These are phyloP conservation scores for Florisuga fusca DNA, from an alignment of 2,797 vertebrate species.

Conservation along the genomic window DNA sequence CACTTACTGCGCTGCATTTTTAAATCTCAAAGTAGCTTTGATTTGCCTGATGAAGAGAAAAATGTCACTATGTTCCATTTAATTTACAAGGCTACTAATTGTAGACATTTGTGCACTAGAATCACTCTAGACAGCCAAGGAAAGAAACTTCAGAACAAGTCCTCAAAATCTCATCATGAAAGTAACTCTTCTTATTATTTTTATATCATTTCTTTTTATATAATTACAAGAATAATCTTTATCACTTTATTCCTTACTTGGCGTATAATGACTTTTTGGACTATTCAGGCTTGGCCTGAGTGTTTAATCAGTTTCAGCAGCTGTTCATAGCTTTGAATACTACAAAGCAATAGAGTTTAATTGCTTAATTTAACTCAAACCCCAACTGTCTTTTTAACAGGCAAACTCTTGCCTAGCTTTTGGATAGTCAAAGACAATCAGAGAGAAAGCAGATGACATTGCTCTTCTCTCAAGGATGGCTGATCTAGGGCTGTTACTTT, in stretches of 20 bases:
- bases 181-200: neutral
- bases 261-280: constrained; percentile 25
- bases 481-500: neutral
- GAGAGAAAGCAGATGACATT: neutral
- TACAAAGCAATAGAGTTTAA: constrained; percentile 42
- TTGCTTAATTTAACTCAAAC: constrained; percentile 66
- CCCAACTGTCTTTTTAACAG: constrained; percentile 23
- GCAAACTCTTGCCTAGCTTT: neutral
- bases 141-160: neutral
- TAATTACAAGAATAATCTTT: constrained; percentile 21
- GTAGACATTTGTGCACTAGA: neutral
- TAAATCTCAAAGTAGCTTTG: neutral
- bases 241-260: neutral
- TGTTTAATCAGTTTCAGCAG: constrained; percentile 59
- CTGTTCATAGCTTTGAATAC: constrained; percentile 56
- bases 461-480: neutral
- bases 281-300: neutral
- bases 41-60: neutral
- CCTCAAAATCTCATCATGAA: neutral
- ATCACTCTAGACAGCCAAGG: neutral
- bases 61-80: neutral
- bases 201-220: neutral
- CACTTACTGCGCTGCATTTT: neutral
- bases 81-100: neutral
- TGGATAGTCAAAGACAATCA: neutral